Percentiles rank a stretch among this genome's conserved stretches.
These are phyloP conservation scores for Ophion ventricosus DNA, from an alignment of 2,888 invertebrate species.

Conservation along the genomic window DNA sequence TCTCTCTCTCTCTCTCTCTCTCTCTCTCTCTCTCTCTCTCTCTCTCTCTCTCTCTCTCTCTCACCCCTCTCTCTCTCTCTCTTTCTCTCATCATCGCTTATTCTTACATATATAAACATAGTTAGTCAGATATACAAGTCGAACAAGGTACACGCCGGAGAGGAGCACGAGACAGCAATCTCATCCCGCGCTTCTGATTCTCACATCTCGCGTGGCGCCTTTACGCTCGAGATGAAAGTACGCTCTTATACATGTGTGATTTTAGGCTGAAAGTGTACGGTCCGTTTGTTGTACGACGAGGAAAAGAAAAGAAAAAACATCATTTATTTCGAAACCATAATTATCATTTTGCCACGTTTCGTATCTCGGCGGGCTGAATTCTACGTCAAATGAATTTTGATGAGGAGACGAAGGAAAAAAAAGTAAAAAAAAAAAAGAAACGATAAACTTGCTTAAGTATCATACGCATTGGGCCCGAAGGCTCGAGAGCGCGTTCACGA, in stretches of 20 bases:
- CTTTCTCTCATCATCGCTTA: constrained; percentile 22
- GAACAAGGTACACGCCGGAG: constrained; percentile 13
- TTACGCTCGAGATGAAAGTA: constrained; percentile 17
- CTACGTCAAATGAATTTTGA: constrained; percentile 81
- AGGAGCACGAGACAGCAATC: constrained; percentile 33
- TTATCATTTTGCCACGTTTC: constrained; percentile 49
- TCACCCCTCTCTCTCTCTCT: constrained; percentile 41
- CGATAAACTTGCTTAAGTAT: constrained; percentile 2
- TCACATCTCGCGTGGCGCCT: constrained; percentile 51
- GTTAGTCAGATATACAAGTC: constrained; percentile 21
- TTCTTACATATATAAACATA: constrained; percentile 28
- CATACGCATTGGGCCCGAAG: constrained; percentile 21
- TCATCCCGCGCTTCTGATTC: constrained; percentile 58
- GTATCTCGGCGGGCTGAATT: constrained; percentile 71
- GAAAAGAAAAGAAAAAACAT: background rate
- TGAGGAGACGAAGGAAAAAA: constrained; percentile 60
- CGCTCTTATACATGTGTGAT: background rate
- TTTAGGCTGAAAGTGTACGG: background rate
- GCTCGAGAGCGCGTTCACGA: constrained; percentile 37
- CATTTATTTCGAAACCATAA: constrained; percentile 48
- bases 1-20: constrained; percentile 41
- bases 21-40: constrained; percentile 25
- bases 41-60: constrained; percentile 48
- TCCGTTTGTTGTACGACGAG: background rate
- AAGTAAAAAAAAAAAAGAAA: constrained; percentile 1